phyloP scores from a whole-genome alignment of 1,140 invertebrate species.

The Himalopsyche phryganea region DNA sequence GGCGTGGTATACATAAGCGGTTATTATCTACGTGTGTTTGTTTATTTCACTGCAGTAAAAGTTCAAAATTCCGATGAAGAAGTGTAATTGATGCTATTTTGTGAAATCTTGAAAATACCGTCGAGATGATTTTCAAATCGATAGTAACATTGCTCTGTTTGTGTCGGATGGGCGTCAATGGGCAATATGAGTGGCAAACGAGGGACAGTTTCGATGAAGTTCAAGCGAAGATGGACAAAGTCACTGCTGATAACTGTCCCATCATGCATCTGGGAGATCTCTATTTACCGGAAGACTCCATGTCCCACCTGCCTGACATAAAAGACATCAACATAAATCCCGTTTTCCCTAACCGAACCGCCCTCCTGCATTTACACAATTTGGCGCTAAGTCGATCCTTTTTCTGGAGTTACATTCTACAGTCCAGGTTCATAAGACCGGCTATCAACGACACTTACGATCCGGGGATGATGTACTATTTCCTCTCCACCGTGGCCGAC shows the following conservation, averaged over 20 bases:
- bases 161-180: constrained; percentile 61
- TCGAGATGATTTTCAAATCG: constrained; percentile 7
- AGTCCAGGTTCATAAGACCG: constrained; percentile 83
- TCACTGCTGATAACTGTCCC: constrained; percentile 81
- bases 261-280: constrained; percentile 82
- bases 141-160: constrained; percentile 9
- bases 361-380: constrained; percentile 90
- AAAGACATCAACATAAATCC: constrained; percentile 95
- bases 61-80: constrained; percentile 1
- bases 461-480: constrained; percentile 98
- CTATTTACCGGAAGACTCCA: constrained; percentile 75
- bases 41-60: background rate
- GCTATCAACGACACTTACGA: constrained; percentile 90
- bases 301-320: constrained; percentile 90
- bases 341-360: constrained; percentile 91
- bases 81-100: background rate
- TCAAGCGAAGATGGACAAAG: constrained; percentile 72
- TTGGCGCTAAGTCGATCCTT: constrained; percentile 92
- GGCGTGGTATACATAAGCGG: no score
- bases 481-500: constrained; percentile 91
- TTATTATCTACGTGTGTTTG: background rate
- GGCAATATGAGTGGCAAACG: constrained; percentile 85
- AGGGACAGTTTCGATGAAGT: constrained; percentile 88
- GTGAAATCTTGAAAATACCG: constrained; percentile 1
- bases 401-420: constrained; percentile 94